Evolutionary conservation across 2,888 invertebrate species (phyloP), one percentile per base, ranked within the genome.

Genomic region (Podotricha telesiphe): DNA sequence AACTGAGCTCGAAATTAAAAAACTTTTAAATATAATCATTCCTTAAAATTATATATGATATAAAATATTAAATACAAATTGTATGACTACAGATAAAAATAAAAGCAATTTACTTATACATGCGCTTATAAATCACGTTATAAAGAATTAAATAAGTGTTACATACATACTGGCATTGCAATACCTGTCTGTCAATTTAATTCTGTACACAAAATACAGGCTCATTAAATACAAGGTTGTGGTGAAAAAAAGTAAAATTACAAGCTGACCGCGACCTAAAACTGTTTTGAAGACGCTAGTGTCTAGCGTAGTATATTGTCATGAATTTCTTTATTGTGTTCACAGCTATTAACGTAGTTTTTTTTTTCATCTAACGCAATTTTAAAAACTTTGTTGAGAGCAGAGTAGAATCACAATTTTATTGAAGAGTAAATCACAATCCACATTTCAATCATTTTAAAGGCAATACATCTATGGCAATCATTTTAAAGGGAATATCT

Each of bases 221-320:
- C 81, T 87, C 83, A 83, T 85, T 84, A 82, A 75, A 77, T 62
- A 73, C 82, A 82, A 87, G 86, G 86, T 73, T 82, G 77, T 70
- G 72, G 78, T 76, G 77, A 67, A 78, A 78, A 86, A 84, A 86
- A 84, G 81, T 76, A 82, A 82, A 84, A 80, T 82, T 76, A 82
- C 79, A 76, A 56, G 80, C 82, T 82, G 86, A 82, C 86, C 86
- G 80, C 86, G 87, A 87, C 84, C 86, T 79, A 78, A 82, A 83
- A 83, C 75, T 62, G 40, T 65, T 61, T 45, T 40, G 65, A 51
- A 69, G 42, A 53, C 56, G 15, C 17, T 34, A 17, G 62, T 48
- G 19, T 19, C 19, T 59, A 45, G n/a, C 20, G 20, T 20, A 45
- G 22, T 2, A 22, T 59, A 42, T 22, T 22, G 45, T 59, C 59